Evolutionary conservation across 2,888 invertebrate genomes (phyloP).

Genomic region (Stenodema calcarata): DNA sequence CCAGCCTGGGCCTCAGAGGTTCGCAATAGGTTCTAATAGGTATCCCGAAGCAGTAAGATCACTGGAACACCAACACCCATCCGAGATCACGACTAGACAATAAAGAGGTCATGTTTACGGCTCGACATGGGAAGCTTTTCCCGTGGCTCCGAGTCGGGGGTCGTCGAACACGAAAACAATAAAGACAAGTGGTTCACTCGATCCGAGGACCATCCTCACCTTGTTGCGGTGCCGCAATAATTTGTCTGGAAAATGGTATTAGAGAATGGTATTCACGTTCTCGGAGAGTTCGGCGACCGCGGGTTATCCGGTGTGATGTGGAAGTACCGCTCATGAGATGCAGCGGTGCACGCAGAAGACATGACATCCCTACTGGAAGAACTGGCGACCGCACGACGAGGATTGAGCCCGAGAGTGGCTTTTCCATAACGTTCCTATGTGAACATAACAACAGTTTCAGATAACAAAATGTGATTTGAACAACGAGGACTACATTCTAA

Average conservation of each 20-base stretch:
- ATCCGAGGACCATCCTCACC: background rate
- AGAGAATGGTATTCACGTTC: conserved; percentile 30
- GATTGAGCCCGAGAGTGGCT: background rate
- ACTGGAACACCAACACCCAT: conserved; percentile 39
- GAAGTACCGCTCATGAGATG: background rate
- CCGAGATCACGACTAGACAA: conserved; percentile 42
- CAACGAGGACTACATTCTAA: no score
- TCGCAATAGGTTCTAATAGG: conserved; percentile 33
- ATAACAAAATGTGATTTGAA: no score
- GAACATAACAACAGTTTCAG: no score
- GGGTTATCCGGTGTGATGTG: background rate
- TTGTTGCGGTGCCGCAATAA: conserved; percentile 35
- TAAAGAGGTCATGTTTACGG: conserved; percentile 49
- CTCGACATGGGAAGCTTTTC: conserved; percentile 1
- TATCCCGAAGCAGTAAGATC: conserved; percentile 30
- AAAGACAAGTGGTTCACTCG: conserved; percentile 46
- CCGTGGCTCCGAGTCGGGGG: conserved; percentile 8
- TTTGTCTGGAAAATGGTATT: conserved; percentile 49
- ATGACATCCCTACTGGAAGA: background rate
- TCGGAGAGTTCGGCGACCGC: conserved; percentile 35
- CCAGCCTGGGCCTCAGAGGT: background rate
- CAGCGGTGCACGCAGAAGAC: background rate
- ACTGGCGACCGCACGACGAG: background rate
- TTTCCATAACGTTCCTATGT: no score
- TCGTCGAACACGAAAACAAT: conserved; percentile 45